Conservation (phyloP, 2,888 invertebrate genomes). For the Acleris sparsana region DNA sequence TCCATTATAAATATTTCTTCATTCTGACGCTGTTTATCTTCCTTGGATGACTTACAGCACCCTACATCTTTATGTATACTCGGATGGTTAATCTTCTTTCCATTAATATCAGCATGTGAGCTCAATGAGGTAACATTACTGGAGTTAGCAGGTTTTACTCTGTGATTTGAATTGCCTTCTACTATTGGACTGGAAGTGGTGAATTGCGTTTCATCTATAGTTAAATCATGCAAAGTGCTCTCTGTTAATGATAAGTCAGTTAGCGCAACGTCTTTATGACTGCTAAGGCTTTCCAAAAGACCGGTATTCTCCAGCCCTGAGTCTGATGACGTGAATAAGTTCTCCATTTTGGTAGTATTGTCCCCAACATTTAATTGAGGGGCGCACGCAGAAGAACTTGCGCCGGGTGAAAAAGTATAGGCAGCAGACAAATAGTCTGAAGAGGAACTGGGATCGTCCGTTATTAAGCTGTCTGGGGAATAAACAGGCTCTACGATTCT, state of each 20-base stretch:
- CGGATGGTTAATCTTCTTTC: conserved; percentile 43
- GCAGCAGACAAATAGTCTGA: conserved; percentile 75
- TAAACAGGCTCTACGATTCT: conserved; percentile 56
- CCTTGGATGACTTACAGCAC: conserved; percentile 69
- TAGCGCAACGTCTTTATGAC: conserved; percentile 68
- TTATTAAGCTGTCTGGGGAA: conserved; percentile 71
- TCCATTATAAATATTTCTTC: conserved; percentile 85
- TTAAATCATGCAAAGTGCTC: conserved; percentile 69
- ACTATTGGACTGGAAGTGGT: conserved; percentile 50
- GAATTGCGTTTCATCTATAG: conserved; percentile 59
- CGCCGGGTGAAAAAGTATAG: conserved; percentile 63
- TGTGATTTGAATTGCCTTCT: conserved; percentile 49
- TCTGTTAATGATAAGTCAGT: conserved; percentile 72
- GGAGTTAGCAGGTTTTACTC: conserved; percentile 42
- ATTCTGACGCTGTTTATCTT: conserved; percentile 85
- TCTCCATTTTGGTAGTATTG: conserved; percentile 67
- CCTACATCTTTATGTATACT: conserved; percentile 48
- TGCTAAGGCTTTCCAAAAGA: conserved; percentile 64
- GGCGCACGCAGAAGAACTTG: conserved; percentile 50
- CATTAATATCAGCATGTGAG: conserved; percentile 47
- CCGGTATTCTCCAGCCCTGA: conserved; percentile 77
- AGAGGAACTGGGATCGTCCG: conserved; percentile 72
- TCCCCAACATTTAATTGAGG: conserved; percentile 63
- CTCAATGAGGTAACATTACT: conserved; percentile 42
- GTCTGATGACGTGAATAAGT: conserved; percentile 70